These are phyloP conservation scores for Nipponacmea schrenckii DNA, from an alignment of 2,888 invertebrate species.

Conservation along the genomic window DNA sequence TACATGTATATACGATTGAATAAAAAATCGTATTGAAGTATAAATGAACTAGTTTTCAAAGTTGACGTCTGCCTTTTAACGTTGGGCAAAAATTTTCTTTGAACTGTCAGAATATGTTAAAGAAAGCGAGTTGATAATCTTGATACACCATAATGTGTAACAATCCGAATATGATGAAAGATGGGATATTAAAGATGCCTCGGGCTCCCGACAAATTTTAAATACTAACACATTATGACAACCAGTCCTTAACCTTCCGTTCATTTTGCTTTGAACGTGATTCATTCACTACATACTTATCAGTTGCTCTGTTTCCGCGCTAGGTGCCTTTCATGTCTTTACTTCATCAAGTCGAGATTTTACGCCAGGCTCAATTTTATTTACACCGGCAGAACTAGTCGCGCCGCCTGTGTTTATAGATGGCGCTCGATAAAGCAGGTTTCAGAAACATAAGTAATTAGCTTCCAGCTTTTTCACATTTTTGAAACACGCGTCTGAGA, in stretches of 20 bases:
- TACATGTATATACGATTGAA: too few species aligned
- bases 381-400: background rate
- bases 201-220: background rate
- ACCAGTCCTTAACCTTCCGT: background rate
- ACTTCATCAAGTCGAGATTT: background rate
- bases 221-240: background rate
- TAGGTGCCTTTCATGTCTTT: background rate
- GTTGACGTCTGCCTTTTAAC: too few species aligned
- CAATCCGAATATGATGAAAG: background rate
- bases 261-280: background rate
- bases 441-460: background rate
- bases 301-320: background rate
- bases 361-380: background rate
- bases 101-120: too few species aligned
- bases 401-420: background rate
- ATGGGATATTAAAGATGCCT: slow-evolving; percentile 1
- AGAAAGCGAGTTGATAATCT: too few species aligned
- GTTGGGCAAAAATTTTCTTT: too few species aligned
- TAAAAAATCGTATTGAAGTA: too few species aligned
- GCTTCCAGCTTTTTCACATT: background rate
- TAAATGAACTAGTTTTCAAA: too few species aligned
- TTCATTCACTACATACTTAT: slow-evolving; percentile 3
- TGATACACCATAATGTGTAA: too few species aligned
- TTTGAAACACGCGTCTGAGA: background rate
- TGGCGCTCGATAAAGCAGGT: background rate